These are phyloP conservation scores for Electrona antarctica DNA, from an alignment of 2,113 vertebrate genomes.

Conservation along the genomic window DNA sequence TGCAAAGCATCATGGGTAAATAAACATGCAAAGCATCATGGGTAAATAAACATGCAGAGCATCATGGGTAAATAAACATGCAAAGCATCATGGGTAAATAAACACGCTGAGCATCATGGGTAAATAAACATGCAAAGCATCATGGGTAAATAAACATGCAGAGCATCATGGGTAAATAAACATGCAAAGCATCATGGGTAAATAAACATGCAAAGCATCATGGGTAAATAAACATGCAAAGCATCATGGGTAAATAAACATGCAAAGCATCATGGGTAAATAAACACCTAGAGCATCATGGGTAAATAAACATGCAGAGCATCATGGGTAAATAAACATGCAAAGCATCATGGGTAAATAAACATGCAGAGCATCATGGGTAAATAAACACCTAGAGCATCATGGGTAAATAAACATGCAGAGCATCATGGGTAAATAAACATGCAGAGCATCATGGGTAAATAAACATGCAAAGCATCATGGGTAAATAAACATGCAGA, in stretches of 20 bases:
- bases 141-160: conserved; percentile 73
- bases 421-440: conserved; percentile 73
- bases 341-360: conserved; percentile 75
- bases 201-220: no score
- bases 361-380: no score
- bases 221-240: conserved; percentile 74
- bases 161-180: conserved; percentile 73
- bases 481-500: conserved; percentile 74
- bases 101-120: conserved; percentile 65
- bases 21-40: no score
- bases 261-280: conserved; percentile 78
- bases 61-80: conserved; percentile 73
- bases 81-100: conserved; percentile 75
- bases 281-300: conserved; percentile 41
- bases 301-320: conserved; percentile 75
- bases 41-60: conserved; percentile 75
- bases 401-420: conserved; percentile 73
- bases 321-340: conserved; percentile 73
- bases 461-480: no score
- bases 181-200: no score
- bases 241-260: conserved; percentile 73
- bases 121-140: no score
- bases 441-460: no score
- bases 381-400: conserved; percentile 57
- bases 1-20: conserved; percentile 78